Conservation (phyloP, 2,888 invertebrate genomes). For the Sussaba pulchella region DNA sequence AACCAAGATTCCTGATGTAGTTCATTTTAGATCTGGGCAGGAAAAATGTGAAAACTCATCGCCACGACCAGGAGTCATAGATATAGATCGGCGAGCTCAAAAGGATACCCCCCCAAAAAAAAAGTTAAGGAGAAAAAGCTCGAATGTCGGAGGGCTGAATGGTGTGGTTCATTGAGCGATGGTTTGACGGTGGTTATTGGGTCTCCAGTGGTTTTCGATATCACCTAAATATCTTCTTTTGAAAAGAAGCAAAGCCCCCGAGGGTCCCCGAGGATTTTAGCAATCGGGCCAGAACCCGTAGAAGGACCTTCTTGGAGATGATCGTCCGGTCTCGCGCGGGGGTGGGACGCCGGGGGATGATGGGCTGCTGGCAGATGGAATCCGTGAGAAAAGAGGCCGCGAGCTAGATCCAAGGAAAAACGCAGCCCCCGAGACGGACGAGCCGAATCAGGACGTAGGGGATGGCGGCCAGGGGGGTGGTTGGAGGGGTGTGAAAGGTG, state of each 20-base stretch:
- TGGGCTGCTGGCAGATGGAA: slow-evolving; percentile 16
- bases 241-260: slow-evolving; percentile 65
- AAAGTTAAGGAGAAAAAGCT: slow-evolving; percentile 72
- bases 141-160: slow-evolving; percentile 77
- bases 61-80: no score
- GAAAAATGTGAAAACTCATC: no score
- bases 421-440: background rate
- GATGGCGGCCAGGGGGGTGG: slow-evolving; percentile 51
- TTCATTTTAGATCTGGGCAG: no score
- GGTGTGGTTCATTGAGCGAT: slow-evolving; percentile 75
- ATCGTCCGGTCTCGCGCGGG: slow-evolving; percentile 36
- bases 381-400: slow-evolving; percentile 53
- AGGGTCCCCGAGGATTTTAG: slow-evolving; percentile 49
- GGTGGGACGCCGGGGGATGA: slow-evolving; percentile 23
- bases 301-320: no score
- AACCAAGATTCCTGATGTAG: no score
- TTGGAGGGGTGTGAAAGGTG: slow-evolving; percentile 46
- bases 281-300: no score
- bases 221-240: slow-evolving; percentile 75
- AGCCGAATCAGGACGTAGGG: slow-evolving; percentile 18
- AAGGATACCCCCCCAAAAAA: no score
- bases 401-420: slow-evolving; percentile 52
- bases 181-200: background rate
- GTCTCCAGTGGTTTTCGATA: slow-evolving; percentile 74
- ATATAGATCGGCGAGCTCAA: no score